Percentiles rank a stretch among this genome's conserved stretches.
Evolutionary conservation across 2,888 invertebrate species (phyloP).

Genomic region (Charanyca ferruginea): DNA sequence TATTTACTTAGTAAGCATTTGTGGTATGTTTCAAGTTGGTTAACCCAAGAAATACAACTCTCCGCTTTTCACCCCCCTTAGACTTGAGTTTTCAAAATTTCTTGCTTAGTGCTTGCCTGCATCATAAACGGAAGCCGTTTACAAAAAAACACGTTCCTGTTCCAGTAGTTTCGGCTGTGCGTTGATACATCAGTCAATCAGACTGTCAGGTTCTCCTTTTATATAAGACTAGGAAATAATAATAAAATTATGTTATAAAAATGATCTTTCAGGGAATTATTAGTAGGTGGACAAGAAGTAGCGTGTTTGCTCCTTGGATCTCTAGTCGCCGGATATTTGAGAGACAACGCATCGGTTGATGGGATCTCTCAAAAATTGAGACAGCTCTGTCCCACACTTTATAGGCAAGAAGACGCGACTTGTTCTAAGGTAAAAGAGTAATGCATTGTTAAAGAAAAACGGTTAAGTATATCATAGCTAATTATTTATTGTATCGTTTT

Average conservation of each 20-base stretch:
- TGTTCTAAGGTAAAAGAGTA: conserved; percentile 95
- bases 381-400: conserved; percentile 98
- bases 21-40: too few species aligned
- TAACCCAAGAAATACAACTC: too few species aligned
- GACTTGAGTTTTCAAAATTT: too few species aligned
- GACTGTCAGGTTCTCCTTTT: too few species aligned
- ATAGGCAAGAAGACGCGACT: conserved; percentile 98
- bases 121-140: too few species aligned
- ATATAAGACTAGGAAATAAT: neutral
- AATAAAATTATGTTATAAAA: neutral
- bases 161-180: too few species aligned
- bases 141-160: too few species aligned
- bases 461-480: neutral
- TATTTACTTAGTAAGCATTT: too few species aligned
- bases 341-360: conserved; percentile 98
- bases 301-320: conserved; percentile 94
- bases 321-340: conserved; percentile 97
- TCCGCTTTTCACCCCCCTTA: too few species aligned
- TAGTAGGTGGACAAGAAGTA: conserved; percentile 94
- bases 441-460: neutral
- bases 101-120: too few species aligned
- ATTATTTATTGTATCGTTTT: neutral
- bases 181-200: too few species aligned
- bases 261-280: conserved; percentile 92
- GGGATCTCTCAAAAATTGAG: conserved; percentile 96